These are phyloP conservation scores for Linurgus olivaceus DNA, from an alignment of 2,797 vertebrate species.

Conservation along the genomic window DNA sequence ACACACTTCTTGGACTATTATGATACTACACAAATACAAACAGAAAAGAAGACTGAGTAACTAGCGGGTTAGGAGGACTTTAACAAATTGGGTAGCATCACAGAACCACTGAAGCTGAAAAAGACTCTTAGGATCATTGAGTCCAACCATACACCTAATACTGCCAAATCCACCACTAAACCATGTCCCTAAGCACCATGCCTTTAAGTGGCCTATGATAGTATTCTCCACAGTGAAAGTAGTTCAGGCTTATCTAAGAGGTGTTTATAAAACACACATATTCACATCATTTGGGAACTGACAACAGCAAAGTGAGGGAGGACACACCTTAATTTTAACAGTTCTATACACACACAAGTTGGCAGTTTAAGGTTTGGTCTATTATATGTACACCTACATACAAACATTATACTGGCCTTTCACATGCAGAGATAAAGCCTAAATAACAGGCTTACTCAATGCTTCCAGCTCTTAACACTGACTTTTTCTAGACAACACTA, in stretches of 20 bases:
- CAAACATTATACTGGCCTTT: neutral
- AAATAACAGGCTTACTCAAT: neutral
- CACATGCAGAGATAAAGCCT: neutral
- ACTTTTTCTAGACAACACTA: neutral
- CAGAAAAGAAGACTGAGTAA: neutral
- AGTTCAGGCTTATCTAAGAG: neutral
- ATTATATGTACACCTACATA: neutral
- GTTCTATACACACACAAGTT: neutral
- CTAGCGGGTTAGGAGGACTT: neutral
- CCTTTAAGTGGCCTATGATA: rapidly evolving
- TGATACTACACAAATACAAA: neutral
- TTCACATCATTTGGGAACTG: neutral
- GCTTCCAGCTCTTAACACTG: neutral
- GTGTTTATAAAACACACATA: neutral
- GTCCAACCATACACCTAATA: neutral
- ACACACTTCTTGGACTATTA: neutral
- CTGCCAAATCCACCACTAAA: neutral
- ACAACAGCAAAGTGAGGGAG: neutral
- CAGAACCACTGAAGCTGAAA: neutral
- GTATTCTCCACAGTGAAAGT: neutral
- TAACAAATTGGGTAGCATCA: neutral
- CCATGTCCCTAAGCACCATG: rapidly evolving
- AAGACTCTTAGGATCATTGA: neutral
- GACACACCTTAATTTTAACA: neutral
- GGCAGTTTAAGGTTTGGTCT: neutral